Evolutionary conservation across 2,888 invertebrate species (phyloP).

Genomic region (Frankliniella intonsa): DNA sequence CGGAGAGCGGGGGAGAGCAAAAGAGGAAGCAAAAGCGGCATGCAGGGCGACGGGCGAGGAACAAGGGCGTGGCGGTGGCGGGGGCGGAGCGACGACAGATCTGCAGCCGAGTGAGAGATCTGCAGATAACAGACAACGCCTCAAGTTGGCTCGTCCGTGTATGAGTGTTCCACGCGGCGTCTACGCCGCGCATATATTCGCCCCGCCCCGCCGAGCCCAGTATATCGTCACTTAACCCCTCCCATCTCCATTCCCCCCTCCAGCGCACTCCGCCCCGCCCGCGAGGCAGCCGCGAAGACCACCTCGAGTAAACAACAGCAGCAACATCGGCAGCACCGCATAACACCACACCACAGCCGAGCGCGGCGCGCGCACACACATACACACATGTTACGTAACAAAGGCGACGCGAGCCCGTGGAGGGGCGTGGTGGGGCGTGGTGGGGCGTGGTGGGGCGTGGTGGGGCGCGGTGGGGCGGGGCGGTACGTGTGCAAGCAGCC

Average conservation of each 20-base stretch:
- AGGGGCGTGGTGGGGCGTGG: not conserved
- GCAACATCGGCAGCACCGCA: not conserved
- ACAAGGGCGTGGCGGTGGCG: not conserved
- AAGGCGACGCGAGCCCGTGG: no score
- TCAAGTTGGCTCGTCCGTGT: no score
- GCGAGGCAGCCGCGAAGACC: not conserved
- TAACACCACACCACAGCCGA: no score
- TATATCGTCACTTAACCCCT: not conserved
- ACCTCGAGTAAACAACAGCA: not conserved
- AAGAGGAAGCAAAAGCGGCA: not conserved
- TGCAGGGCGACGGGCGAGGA: not conserved
- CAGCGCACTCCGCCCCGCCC: no score
- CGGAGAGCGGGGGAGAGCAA: not conserved
- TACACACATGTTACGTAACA: slow-evolving; percentile 3
- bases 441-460: not conserved
- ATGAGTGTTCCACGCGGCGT: no score
- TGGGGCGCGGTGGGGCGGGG: no score
- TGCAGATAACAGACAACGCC: no score
- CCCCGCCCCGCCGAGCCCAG: no score
- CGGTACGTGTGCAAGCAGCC: no score
- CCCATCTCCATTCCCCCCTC: not conserved
- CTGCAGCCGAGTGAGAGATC: not conserved
- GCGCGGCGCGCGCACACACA: not conserved
- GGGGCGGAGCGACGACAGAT: not conserved
- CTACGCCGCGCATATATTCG: not conserved